A percentile compares a stretch with the other conserved stretches of the same genome.
Evolutionary conservation across 2,797 vertebrate species (phyloP).

Genomic region (Melanogrammus aeglefinus): DNA sequence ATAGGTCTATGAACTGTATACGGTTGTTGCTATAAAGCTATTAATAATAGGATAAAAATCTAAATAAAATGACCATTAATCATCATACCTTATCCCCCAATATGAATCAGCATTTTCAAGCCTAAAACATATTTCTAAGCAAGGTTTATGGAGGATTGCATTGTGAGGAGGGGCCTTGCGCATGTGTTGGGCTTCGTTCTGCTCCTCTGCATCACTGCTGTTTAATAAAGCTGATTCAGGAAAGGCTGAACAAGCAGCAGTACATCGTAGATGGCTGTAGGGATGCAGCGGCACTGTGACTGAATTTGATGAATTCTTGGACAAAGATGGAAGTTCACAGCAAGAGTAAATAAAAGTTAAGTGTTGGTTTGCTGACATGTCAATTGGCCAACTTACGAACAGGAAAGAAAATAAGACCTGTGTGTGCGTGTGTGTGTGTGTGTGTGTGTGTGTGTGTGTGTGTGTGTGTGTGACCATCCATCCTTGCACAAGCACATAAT

Average conservation of each 20-base stretch:
- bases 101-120: background rate
- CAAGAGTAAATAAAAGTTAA: background rate
- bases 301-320: background rate
- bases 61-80: background rate
- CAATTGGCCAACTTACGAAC: background rate
- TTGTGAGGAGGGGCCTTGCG: background rate
- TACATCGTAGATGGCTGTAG: background rate
- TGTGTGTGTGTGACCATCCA: slow-evolving; percentile 7
- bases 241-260: background rate
- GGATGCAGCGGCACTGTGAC: background rate
- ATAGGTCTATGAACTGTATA: background rate
- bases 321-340: background rate
- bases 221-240: background rate
- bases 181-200: background rate
- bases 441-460: background rate
- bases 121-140: background rate
- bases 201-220: background rate
- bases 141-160: background rate
- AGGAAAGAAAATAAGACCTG: background rate
- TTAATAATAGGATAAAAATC: background rate
- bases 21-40: background rate
- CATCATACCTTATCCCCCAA: background rate
- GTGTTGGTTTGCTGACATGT: background rate
- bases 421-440: slow-evolving; percentile 9
- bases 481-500: background rate